phyloP scores from a whole-genome alignment of 1,140 invertebrate species.

The Lasaia peninsularis region DNA sequence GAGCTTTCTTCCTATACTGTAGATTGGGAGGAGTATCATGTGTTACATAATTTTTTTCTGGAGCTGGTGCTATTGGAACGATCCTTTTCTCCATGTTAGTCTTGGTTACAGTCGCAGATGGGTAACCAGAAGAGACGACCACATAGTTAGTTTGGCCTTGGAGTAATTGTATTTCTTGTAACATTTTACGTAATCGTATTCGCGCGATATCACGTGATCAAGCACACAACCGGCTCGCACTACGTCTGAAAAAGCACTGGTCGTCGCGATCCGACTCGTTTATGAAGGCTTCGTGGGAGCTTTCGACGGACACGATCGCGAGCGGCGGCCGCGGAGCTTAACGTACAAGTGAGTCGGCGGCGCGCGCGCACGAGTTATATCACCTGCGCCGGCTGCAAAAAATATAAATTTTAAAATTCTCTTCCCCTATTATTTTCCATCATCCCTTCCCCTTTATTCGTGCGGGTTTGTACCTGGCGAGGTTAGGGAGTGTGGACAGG shows the following conservation, averaged over 20 bases:
- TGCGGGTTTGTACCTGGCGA: slow-evolving; percentile 71
- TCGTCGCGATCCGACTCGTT: slow-evolving; percentile 31
- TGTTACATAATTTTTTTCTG: slow-evolving; percentile 73
- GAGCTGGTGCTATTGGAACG: slow-evolving; percentile 76
- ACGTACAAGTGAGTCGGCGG: slow-evolving; percentile 70
- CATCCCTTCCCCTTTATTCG: slow-evolving; percentile 71
- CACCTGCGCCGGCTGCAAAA: slow-evolving; percentile 76
- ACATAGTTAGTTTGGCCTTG: slow-evolving; percentile 78
- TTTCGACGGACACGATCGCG: slow-evolving; percentile 44
- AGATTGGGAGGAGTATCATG: slow-evolving; percentile 71
- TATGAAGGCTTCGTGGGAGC: slow-evolving; percentile 58
- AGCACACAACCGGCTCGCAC: slow-evolving; percentile 52
- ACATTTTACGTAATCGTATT: slow-evolving; percentile 63
- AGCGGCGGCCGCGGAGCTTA: slow-evolving; percentile 58
- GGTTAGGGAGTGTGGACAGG: slow-evolving; percentile 47
- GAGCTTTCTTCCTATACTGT: slow-evolving; percentile 85
- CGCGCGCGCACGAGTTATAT: slow-evolving; percentile 74
- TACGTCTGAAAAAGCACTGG: slow-evolving; percentile 58
- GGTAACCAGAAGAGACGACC: slow-evolving; percentile 74
- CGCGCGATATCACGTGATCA: slow-evolving; percentile 37
- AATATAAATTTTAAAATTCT: slow-evolving; percentile 76
- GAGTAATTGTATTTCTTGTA: slow-evolving; percentile 76
- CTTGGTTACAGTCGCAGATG: slow-evolving; percentile 56
- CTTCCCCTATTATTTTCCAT: slow-evolving; percentile 76
- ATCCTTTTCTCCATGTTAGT: slow-evolving; percentile 62